These are phyloP conservation scores for Podarcis cretensis DNA, from an alignment of 2,113 vertebrate species.

Conservation along the genomic window DNA sequence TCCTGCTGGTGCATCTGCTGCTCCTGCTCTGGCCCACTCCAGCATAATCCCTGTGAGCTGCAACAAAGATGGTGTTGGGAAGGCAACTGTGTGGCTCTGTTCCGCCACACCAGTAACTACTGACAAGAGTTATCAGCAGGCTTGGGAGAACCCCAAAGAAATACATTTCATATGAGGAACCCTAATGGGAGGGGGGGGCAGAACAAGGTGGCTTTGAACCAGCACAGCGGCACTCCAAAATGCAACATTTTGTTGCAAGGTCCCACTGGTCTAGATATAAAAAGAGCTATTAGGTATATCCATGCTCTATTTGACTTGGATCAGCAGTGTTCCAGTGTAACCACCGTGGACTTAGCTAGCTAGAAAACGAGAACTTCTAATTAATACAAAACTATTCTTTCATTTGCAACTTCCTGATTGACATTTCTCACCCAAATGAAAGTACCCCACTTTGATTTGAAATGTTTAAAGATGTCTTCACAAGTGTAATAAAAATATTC, in stretches of 20 bases:
- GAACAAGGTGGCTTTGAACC: not conserved
- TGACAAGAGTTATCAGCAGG: no score
- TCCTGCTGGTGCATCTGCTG: no score
- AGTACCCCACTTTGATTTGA: conserved; percentile 51
- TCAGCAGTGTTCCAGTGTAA: conserved; percentile 2
- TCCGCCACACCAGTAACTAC: no score
- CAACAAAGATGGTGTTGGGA: no score
- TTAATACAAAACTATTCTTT: conserved; percentile 53
- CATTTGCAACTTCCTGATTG: conserved; percentile 53
- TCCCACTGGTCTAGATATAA: accelerated
- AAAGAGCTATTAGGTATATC: not conserved
- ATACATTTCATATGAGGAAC: no score
- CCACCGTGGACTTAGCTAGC: not conserved
- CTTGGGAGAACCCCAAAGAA: no score
- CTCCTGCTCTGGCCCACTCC: no score
- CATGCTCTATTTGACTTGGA: conserved; percentile 12
- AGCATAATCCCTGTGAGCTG: no score
- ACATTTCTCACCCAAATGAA: conserved; percentile 55
- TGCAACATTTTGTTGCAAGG: not conserved
- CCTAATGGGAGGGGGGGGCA: no score
- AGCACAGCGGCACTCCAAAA: not conserved
- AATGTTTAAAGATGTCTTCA: conserved; percentile 62
- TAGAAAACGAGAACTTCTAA: conserved; percentile 18
- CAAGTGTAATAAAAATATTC: conserved; percentile 64
- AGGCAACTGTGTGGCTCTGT: no score